These are phyloP conservation scores for Chinchilla lanigera DNA, from an alignment of 2,113 vertebrate species.

Conservation along the genomic window DNA sequence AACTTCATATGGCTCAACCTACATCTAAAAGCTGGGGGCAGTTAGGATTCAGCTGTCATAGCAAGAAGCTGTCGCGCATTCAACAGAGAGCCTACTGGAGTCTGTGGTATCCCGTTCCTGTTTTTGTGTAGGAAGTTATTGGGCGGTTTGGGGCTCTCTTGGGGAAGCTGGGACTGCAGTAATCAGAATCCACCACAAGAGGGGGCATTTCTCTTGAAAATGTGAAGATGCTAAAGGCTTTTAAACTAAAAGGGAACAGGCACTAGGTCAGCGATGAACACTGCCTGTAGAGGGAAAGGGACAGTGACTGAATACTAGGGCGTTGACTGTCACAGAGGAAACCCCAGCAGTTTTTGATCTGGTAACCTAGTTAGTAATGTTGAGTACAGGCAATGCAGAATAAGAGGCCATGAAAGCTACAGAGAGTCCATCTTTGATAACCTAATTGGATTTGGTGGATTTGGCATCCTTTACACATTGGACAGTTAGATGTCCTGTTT, in stretches of 20 bases:
- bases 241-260: neutral
- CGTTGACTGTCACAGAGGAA: neutral
- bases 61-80: neutral
- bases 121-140: neutral
- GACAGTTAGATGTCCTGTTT: neutral
- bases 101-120: neutral
- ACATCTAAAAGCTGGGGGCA: neutral
- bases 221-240: slow-evolving; percentile 46
- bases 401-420: neutral
- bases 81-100: neutral
- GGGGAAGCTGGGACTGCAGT: slow-evolving; percentile 49
- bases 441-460: slow-evolving; percentile 4
- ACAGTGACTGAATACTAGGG: neutral
- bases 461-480: neutral
- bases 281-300: neutral
- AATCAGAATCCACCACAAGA: slow-evolving; percentile 65
- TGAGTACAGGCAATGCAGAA: slow-evolving; percentile 14
- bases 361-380: neutral
- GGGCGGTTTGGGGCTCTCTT: neutral
- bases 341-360: neutral
- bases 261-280: neutral
- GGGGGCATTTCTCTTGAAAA: slow-evolving; percentile 72
- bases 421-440: neutral
- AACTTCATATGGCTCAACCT: slow-evolving; percentile 22
- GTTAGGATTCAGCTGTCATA: neutral